Evolutionary conservation across 2,797 vertebrate species (phyloP).

Genomic region (Poecilia picta): DNA sequence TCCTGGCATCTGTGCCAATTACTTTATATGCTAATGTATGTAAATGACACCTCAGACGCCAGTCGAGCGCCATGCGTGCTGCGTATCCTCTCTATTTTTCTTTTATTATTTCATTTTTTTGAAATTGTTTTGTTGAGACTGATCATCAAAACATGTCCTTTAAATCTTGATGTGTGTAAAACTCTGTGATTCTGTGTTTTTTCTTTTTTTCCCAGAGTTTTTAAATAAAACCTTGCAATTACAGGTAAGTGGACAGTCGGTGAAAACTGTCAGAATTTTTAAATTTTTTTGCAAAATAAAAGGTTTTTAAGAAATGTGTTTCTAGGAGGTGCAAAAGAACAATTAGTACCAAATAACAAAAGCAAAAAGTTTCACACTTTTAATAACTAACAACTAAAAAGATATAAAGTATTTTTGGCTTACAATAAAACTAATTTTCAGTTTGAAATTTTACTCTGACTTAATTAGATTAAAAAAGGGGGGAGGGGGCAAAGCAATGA

Average conservation of each 20-base stretch:
- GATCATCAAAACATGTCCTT: constrained; percentile 63
- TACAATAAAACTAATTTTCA: background rate
- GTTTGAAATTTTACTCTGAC: background rate
- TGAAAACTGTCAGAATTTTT: background rate
- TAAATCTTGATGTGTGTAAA: constrained; percentile 50
- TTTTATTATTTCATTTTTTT: constrained; percentile 4
- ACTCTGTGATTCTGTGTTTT: background rate
- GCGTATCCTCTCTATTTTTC: constrained; percentile 64
- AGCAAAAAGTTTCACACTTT: background rate
- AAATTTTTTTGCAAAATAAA: background rate
- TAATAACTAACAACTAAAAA: background rate
- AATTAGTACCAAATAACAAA: background rate
- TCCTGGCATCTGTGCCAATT: constrained; percentile 88
- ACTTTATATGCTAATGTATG: constrained; percentile 90
- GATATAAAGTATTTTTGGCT: background rate
- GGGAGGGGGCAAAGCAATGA: background rate
- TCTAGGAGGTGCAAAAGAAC: background rate
- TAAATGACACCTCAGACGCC: constrained; percentile 85
- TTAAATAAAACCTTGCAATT: background rate
- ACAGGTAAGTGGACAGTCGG: background rate
- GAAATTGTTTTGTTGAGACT: constrained; percentile 66
- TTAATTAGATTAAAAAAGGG: background rate
- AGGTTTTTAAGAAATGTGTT: background rate
- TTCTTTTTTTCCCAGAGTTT: background rate
- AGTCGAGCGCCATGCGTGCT: constrained; percentile 78